These are phyloP conservation scores for Notiomystis cincta DNA, from an alignment of 2,113 vertebrate genomes.

Conservation along the genomic window DNA sequence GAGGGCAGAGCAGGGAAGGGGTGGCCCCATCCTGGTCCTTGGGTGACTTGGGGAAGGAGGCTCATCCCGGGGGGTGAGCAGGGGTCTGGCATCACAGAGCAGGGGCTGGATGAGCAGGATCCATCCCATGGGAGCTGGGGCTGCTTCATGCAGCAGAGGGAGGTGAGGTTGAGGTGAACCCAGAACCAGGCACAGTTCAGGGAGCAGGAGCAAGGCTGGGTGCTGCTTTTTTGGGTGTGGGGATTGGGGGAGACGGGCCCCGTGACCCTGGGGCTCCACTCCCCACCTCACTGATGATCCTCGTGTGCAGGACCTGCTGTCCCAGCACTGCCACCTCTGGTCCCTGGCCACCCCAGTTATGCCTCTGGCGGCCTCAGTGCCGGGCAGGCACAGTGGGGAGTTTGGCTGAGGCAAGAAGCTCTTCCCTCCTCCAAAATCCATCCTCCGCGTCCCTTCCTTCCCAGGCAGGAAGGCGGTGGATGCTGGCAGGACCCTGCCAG, in stretches of 20 bases:
- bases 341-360: accelerated
- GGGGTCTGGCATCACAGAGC: accelerated
- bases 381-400: accelerated
- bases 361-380: background rate
- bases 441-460: accelerated
- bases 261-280: accelerated
- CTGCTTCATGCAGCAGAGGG: background rate
- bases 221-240: background rate
- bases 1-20: background rate
- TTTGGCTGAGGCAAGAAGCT: accelerated
- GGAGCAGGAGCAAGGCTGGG: background rate
- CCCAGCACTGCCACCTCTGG: background rate
- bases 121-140: accelerated
- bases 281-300: background rate
- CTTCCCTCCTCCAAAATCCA: background rate
- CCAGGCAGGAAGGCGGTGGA: accelerated
- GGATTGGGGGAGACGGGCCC: too few species aligned
- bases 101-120: background rate
- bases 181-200: accelerated
- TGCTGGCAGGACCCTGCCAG: background rate
- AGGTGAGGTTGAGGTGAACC: accelerated
- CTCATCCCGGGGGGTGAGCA: background rate
- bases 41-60: background rate
- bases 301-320: accelerated
- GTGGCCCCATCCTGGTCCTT: accelerated